Conservation (phyloP, 2,113 vertebrate species). For the Epinephelus lanceolatus region DNA sequence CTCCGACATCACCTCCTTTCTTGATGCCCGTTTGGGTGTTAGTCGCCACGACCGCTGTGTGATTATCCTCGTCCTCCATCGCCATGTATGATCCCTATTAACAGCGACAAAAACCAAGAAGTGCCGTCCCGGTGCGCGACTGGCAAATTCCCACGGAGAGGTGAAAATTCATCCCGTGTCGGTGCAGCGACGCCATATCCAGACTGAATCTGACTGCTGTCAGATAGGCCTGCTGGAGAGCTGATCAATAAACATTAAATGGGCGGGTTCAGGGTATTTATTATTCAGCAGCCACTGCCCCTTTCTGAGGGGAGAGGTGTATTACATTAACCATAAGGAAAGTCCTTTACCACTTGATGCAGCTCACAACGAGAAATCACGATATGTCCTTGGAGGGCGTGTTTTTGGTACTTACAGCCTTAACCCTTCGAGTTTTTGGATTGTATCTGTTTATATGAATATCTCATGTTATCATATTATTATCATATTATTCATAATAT, state of each 20-base stretch:
- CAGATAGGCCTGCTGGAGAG: constrained; percentile 68
- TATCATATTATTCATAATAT: neutral
- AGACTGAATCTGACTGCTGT: constrained; percentile 74
- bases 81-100: constrained; percentile 65
- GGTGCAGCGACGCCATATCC: constrained; percentile 83
- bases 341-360: constrained; percentile 10
- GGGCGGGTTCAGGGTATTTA: constrained; percentile 68
- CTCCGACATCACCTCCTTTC: constrained; percentile 78
- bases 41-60: constrained; percentile 49
- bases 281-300: constrained; percentile 72
- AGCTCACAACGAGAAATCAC: neutral
- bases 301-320: constrained; percentile 39
- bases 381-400: neutral
- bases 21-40: constrained; percentile 66
- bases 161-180: constrained; percentile 71
- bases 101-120: constrained; percentile 7
- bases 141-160: constrained; percentile 76
- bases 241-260: constrained; percentile 83
- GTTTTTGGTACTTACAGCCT: neutral
- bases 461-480: too few species aligned
- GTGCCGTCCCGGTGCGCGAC: constrained; percentile 47
- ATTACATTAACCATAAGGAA: constrained; percentile 54
- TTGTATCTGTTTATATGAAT: neutral
- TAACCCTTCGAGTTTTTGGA: neutral
- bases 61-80: constrained; percentile 84